Evolutionary conservation across 2,113 vertebrate genomes (phyloP).

Genomic region (Ibidorhyncha struthersii): DNA sequence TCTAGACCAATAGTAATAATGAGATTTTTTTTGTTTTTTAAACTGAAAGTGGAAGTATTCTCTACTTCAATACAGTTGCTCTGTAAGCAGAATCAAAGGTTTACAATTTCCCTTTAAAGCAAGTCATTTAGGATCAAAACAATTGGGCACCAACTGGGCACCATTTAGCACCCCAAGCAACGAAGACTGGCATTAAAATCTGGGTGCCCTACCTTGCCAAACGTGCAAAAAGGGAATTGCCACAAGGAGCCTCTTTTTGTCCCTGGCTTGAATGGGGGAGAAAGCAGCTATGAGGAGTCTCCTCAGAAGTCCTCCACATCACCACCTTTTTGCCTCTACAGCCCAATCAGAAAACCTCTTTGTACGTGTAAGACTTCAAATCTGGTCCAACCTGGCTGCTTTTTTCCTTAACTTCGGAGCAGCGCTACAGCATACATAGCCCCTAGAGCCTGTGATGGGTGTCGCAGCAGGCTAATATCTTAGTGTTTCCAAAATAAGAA

Average conservation of each 20-base stretch:
- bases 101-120: not conserved
- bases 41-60: not conserved
- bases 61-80: not conserved
- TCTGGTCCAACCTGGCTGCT: not conserved
- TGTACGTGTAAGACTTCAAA: not conserved
- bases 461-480: not conserved
- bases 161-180: not conserved
- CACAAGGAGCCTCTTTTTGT: not conserved
- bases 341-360: not conserved
- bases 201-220: not conserved
- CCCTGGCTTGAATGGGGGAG: not conserved
- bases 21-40: not conserved
- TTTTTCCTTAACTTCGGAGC: not conserved
- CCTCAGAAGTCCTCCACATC: not conserved
- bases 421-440: not conserved
- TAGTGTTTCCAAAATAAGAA: not conserved
- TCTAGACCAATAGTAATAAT: not conserved
- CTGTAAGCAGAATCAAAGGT: not conserved
- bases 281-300: not conserved
- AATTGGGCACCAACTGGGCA: not conserved
- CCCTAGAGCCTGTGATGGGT: not conserved
- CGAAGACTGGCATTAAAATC: not conserved
- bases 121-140: not conserved
- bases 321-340: not conserved
- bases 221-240: not conserved